Evolutionary conservation across 1,140 invertebrate species (phyloP), one percentile per base, ranked within the genome.

Genomic region (Neodiprion virginianus): DNA sequence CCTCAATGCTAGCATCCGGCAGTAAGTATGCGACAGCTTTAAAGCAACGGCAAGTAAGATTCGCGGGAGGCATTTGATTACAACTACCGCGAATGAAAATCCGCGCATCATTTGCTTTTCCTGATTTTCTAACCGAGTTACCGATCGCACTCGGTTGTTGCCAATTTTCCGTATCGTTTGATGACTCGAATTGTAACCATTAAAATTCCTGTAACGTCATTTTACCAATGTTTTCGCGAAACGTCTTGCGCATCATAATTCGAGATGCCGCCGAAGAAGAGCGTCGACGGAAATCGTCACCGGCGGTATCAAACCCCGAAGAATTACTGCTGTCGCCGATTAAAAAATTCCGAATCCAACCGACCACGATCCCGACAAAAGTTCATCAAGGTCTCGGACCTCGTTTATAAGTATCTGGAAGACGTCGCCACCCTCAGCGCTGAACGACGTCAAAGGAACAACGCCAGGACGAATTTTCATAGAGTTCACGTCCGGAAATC

Each of bases 401-500:
- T 85, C 21, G 84, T 85, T 7, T 85, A 84, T 66, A 49, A 75
- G 50, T 85, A 79, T 67, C 73, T 85, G 23, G 69, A 67, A 10
- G 78, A 77, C 17, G 47, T 79, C 0, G 76, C 81, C 0, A 77
- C 79, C 7, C 50, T 40, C 0, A 48, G 77, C 3, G 74, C 69
- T 1, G 50, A 65, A 48, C 67, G 48, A 17, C 77, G 69, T 5
- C 79, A 80, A 17, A 78, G 79, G 11, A 80, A 77, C 8, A 79
- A 72, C 49, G 83, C 83, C 0, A 75, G 74, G 8, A 76, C 53
- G n/a, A 80, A 75, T 66, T 84, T 85, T 69, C 75, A 75, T 3
- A 78, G 10, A 23, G 61, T 28, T 61, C 77, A 78, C 73, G 65
- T 75, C 23, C 70, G 40, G 17, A 71, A 48, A 71, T 10, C 21